phyloP scores from a whole-genome alignment of 2,888 invertebrate genomes.

The Heteromyza rotundicornis region DNA sequence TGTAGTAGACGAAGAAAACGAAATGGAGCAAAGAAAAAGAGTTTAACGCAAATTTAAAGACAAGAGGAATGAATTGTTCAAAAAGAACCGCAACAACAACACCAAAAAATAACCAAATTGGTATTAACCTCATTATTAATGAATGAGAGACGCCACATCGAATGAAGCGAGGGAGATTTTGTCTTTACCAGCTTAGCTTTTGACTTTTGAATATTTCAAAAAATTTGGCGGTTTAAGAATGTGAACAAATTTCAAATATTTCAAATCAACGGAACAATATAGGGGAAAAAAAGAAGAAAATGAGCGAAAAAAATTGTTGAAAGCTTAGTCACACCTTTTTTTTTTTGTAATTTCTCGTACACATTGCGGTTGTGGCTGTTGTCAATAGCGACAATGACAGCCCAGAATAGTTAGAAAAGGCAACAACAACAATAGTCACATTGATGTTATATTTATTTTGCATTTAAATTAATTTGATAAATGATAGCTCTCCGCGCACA shows the following conservation, averaged over 20 bases:
- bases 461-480: neutral
- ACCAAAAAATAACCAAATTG: neutral
- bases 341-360: conserved; percentile 19
- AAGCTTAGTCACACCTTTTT: conserved; percentile 52
- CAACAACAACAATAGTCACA: conserved; percentile 23
- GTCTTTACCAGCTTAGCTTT: neutral
- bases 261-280: no score
- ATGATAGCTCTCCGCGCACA: neutral
- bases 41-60: conserved; percentile 6
- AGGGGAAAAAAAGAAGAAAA: no score
- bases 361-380: conserved; percentile 31
- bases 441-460: neutral
- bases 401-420: no score
- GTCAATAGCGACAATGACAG: conserved; percentile 39
- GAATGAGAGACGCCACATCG: neutral
- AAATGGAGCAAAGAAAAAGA: neutral
- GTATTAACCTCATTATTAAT: conserved; percentile 9
- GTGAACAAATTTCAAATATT: no score
- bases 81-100: neutral
- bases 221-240: no score
- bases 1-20: neutral
- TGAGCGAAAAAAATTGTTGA: conserved; percentile 33
- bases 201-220: no score
- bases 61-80: no score
- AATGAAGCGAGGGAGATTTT: neutral